phyloP scores from a whole-genome alignment of 23 tunicate species.

The Ciona savignyi region DNA sequence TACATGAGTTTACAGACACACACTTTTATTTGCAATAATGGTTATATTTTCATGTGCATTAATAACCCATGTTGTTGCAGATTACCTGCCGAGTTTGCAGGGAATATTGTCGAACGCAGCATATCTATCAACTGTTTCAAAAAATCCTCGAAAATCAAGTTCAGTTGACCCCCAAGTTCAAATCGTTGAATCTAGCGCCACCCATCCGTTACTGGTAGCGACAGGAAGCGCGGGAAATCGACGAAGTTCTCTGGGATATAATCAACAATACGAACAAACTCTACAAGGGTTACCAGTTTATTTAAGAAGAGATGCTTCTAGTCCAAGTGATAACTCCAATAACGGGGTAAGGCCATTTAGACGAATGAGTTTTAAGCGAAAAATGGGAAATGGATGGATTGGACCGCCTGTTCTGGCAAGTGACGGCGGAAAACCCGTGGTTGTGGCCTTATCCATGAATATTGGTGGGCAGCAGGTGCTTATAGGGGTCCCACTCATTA shows the following conservation, averaged over 20 bases:
- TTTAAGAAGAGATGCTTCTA: not conserved
- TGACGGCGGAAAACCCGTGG: too few species aligned
- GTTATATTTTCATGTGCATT: too few species aligned
- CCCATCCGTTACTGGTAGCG: not conserved
- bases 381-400: too few species aligned
- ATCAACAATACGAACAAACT: not conserved
- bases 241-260: not conserved
- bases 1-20: too few species aligned
- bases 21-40: too few species aligned
- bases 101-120: not conserved
- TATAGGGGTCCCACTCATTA: too few species aligned
- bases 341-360: not conserved
- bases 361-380: too few species aligned
- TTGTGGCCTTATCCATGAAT: too few species aligned
- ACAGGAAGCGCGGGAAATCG: not conserved
- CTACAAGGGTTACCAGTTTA: not conserved
- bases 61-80: not conserved
- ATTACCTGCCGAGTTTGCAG: not conserved
- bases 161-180: not conserved
- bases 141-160: not conserved
- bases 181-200: too few species aligned
- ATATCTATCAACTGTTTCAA: not conserved
- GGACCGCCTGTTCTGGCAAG: too few species aligned
- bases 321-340: not conserved
- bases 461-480: too few species aligned